Percentiles rank a stretch among this genome's conserved stretches.
Evolutionary conservation across 2,888 invertebrate genomes (phyloP).

Genomic region (Amiota communis): DNA sequence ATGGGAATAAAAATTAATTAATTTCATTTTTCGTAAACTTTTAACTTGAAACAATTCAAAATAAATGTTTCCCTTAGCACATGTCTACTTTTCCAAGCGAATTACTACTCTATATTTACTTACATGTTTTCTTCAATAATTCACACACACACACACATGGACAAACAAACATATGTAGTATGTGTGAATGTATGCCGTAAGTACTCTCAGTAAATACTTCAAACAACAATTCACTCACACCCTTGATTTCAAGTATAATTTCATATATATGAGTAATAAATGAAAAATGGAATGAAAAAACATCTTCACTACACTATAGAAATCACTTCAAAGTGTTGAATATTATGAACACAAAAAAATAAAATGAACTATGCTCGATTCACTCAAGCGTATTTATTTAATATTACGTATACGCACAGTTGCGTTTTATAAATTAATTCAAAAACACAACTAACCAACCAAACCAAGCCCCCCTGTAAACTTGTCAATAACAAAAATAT

Average conservation of each 20-base stretch:
- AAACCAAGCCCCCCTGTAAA: too few species aligned
- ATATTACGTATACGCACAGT: conserved; percentile 28
- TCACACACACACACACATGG: too few species aligned
- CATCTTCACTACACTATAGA: conserved; percentile 21
- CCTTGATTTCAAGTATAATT: not conserved
- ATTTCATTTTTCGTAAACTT: too few species aligned
- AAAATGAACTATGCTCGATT: conserved; percentile 2
- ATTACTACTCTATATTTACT: too few species aligned
- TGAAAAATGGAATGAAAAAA: conserved; percentile 7
- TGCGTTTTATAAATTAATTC: conserved; percentile 17
- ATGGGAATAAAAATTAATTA: too few species aligned
- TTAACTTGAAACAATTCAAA: too few species aligned
- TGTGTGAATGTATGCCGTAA: not conserved
- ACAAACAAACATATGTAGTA: not conserved
- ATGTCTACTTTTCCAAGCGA: too few species aligned
- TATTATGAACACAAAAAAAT: not conserved
- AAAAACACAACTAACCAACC: not conserved
- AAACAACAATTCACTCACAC: conserved; percentile 19
- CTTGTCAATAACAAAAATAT: not conserved
- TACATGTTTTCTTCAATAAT: not conserved
- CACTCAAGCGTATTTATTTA: conserved; percentile 21
- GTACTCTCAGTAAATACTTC: conserved; percentile 2
- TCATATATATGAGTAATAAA: not conserved
- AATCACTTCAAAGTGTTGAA: conserved; percentile 21
- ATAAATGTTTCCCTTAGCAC: too few species aligned